Evolutionary conservation across 2,888 invertebrate genomes (phyloP), one percentile per base, ranked within the genome.

Genomic region (Drosophila rellima): DNA sequence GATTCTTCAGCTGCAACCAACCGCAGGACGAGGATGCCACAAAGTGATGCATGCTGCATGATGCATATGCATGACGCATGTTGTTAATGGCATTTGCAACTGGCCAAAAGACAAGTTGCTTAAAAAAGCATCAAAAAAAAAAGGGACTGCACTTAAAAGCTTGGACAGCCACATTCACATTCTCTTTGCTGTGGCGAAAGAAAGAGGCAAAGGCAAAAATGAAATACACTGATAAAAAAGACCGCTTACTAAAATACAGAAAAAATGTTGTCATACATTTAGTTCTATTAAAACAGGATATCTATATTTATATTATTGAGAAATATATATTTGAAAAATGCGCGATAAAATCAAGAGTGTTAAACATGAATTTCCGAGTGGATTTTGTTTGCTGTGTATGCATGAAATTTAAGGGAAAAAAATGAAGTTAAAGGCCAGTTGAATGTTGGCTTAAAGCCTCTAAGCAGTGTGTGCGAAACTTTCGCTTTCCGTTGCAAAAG

Each of bases 391-490:
- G n/a, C 31, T 4, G 31, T 33, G 33, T 13, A 5, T 33, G 13
- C 13, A 13, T 33, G 39, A 45, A 62, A 55, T 26, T 5, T 10
- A 23, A 18, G 39, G 10, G 4, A 17, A 39, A 17, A 48, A 45
- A 18, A 60, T 47, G 15, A 17, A 54, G 57, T 6, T 6, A 48
- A 74, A 70, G 67, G 60, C 44, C 60, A 73, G 62, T 56, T 55
- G 84, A 55, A 45, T 61, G 73, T 63, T 54, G 45, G 66, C 54
- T 82, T 84, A 71, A 87, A 84, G 85, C 69, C 50, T 57, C 63
- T 54, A 78, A 78, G 72, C 73, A 87, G 81, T 78, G 78, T 84
- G 85, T 66, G 88, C 70, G 82, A 76, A 78, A 87, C 82, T 82
- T 82, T 82, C 85, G 65, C 88, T 48, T 68, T 52, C 54, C n/a